Base-by-base conservation (phyloP, 2,888 invertebrate genomes). In the Psylliodes chrysocephalus region DNA sequence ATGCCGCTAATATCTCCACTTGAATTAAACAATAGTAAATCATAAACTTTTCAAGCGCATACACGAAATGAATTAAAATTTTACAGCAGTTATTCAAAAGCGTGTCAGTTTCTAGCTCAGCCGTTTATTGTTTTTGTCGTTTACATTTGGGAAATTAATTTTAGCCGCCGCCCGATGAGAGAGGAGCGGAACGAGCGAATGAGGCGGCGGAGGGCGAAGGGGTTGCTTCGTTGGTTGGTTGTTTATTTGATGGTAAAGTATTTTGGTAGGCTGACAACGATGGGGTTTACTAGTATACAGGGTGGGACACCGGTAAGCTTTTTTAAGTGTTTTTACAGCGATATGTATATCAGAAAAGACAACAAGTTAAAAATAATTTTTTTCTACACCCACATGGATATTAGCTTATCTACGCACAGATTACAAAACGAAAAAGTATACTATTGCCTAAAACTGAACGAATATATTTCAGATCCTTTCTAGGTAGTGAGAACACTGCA, bases 51-150 rank as follows among this genome's bases (percentile, higher is more conserved):
- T 81, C 80, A 80, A 74, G 72, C 75, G 78, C 80, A 80, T 76
- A 78, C 78, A 78, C 68, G 77, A 75, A 77, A 79, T 79, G 79
- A 80, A 79, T 80, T 79, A 79, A 79, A 79, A 79, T 80, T 79
- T 79, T 78, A 79, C 78, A 78, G 75, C 77, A 74, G 72, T 75
- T 73, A 75, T 74, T 73, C 71, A 74, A 69, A 72, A 72, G 67
- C 68, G 69, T 74, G 74, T 73, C 71, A 71, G 71, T 70, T 73
- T 72, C 70, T 72, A 71, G 67, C 68, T 66, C 60, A 54, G 69
- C 63, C 71, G 68, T 73, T 72, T 71, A 72, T 73, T 75, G 73
- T 75, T 72, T 72, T 74, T 76, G 76, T 76, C 76, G 74, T 76
- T 74, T 74, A 75, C 76, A 76, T 72, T 74, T 70, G 72, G 74